Conservation (phyloP, 92 coral and sea anemone species). For the Plumapathes pennacea region DNA sequence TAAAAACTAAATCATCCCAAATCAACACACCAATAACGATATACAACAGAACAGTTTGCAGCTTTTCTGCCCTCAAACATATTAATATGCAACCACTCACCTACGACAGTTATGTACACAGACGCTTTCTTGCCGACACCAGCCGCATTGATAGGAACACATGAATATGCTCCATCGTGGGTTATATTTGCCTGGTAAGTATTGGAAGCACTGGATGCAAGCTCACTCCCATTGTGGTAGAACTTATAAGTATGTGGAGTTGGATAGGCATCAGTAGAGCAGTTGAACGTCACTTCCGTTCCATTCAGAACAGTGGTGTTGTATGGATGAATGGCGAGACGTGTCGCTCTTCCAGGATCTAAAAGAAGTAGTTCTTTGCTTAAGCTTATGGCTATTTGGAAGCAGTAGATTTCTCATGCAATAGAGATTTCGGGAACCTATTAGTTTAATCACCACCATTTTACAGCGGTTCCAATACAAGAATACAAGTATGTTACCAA, state of each 20-base stretch:
- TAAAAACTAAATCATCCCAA: too few species aligned
- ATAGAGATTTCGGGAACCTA: too few species aligned
- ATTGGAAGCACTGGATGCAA: neutral
- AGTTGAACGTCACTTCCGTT: neutral
- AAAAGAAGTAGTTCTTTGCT: too few species aligned
- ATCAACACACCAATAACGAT: too few species aligned
- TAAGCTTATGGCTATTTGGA: too few species aligned
- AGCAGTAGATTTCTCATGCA: too few species aligned
- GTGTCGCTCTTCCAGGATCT: neutral
- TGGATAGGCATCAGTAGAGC: neutral
- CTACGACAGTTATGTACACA: neutral
- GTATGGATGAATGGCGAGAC: neutral
- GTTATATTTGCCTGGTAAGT: neutral
- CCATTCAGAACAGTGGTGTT: neutral
- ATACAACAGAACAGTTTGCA: too few species aligned
- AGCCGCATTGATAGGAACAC: constrained; percentile 8
- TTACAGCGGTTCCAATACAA: too few species aligned
- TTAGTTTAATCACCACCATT: too few species aligned
- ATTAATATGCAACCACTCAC: too few species aligned
- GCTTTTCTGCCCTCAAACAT: too few species aligned
- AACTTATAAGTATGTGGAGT: neutral
- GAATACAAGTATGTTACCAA: too few species aligned
- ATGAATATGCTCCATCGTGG: neutral
- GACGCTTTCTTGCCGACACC: constrained; percentile 1
- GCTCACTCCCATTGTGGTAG: neutral